These are phyloP conservation scores for Ormyrus rosae DNA, from an alignment of 2,888 invertebrate genomes.

Conservation along the genomic window DNA sequence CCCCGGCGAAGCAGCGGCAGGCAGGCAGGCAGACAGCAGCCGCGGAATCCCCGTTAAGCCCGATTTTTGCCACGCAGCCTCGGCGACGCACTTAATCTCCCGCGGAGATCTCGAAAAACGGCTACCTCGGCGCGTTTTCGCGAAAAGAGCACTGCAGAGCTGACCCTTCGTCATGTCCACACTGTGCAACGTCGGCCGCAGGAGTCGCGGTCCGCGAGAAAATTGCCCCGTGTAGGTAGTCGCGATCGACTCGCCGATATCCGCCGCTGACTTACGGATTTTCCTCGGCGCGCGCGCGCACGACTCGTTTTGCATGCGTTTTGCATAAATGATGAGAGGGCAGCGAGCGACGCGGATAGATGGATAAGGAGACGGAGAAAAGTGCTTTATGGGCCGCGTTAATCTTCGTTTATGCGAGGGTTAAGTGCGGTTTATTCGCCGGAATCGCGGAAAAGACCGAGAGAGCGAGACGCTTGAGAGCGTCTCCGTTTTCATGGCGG, in stretches of 20 bases:
- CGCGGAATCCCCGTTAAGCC: no score
- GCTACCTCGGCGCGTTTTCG: slow-evolving; percentile 8
- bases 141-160: slow-evolving; percentile 6
- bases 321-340: slow-evolving; percentile 17
- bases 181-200: background rate
- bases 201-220: slow-evolving; percentile 3
- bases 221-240: background rate
- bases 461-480: no score
- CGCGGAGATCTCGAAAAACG: slow-evolving; percentile 20
- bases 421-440: background rate
- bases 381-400: background rate
- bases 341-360: background rate
- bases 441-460: background rate
- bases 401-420: background rate
- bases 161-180: background rate
- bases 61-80: no score
- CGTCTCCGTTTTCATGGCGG: no score
- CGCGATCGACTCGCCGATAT: slow-evolving; percentile 28
- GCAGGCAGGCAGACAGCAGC: no score
- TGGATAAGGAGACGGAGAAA: background rate
- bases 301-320: slow-evolving; percentile 13
- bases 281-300: background rate
- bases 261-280: slow-evolving; percentile 11
- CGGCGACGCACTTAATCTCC: background rate
- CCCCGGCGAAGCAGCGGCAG: no score